Percentiles rank a stretch among this genome's conserved stretches.
Evolutionary conservation across 2,113 vertebrate genomes (phyloP).

Genomic region (Eleginops maclovinus): DNA sequence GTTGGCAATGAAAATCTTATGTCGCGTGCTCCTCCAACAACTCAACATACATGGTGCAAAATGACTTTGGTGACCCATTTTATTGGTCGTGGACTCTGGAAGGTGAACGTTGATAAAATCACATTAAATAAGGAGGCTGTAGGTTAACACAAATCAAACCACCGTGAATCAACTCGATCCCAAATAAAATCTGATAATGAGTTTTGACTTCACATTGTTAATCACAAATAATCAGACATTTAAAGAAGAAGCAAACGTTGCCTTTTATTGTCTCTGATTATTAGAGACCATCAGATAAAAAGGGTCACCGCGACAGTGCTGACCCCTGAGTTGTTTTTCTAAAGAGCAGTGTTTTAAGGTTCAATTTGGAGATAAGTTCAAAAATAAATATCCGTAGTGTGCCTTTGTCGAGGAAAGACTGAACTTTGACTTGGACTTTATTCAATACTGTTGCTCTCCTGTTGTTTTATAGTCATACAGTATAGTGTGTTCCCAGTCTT

Average conservation of each 20-base stretch:
- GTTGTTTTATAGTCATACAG: neutral
- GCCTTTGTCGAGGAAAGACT: conserved; percentile 4
- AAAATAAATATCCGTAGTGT: conserved; percentile 13
- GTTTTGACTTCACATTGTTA: neutral
- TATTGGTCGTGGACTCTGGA: neutral
- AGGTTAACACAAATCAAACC: neutral
- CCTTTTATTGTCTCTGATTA: neutral
- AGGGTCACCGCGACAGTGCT: neutral
- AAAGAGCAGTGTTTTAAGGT: neutral
- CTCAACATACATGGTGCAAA: too few relatives aligned
- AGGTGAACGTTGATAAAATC: neutral
- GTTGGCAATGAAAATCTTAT: too few relatives aligned
- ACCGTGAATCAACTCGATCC: neutral
- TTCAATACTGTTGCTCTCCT: conserved; percentile 1
- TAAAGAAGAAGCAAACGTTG: neutral
- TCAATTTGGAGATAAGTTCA: conserved; percentile 26
- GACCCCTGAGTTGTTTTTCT: neutral
- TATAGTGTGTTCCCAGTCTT: too few relatives aligned
- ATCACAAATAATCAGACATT: neutral
- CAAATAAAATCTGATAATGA: neutral
- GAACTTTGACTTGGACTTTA: conserved; percentile 56
- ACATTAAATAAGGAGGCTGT: neutral
- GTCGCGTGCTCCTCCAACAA: too few relatives aligned
- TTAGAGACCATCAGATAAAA: conserved; percentile 9
- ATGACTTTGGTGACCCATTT: too few relatives aligned